Evolutionary conservation across 1,140 invertebrate species (phyloP), one percentile per base, ranked within the genome.

Genomic region (Lepidurus couesii): DNA sequence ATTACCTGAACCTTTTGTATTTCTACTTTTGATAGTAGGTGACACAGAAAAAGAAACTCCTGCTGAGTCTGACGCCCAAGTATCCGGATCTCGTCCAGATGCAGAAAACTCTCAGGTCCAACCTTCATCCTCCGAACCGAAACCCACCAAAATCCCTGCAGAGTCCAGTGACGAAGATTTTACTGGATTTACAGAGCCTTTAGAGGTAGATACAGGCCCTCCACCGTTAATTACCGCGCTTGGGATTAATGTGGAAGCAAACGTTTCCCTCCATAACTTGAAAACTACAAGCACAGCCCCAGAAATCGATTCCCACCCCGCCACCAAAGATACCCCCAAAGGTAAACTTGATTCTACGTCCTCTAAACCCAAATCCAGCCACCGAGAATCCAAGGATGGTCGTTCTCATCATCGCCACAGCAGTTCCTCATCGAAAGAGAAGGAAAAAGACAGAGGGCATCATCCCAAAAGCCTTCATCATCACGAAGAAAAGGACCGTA

Each of bases 361-460:
- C 6, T 65, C 53, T 21, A 65, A 65, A 65, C 53, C 53, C n/a
- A 65, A 65, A 16, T 65, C 53, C 53, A 65, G 53, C 53, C 53
- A 65, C 53, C 53, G 53, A n/a, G 53, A 65, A 13, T 65, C 53
- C 2, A 65, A 65, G 21, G 53, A 65, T 21, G 5, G 16, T 13
- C 53, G 53, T 65, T 65, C 53, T 65, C 53, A 65, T 65, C 53
- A 65, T 16, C 53, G 53, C 6, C 53, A 65, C 53, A 65, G 34
- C 34, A 34, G 53, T 16, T 65, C 53, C 6, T 65, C 53, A 21
- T 65, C 53, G 6, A 13, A 65, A 7, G 53, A 65, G 1, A 13
- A 65, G 6, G 53, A 65, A 13, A 65, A 21, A 65, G n/a, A 65
- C 53, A 13, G 53, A 13, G 13, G 53, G 13, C 53, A 47, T 47